Percentiles rank a stretch among this genome's conserved stretches.
Conservation (phyloP, 2,113 vertebrate genomes). For the Smithornis capensis region DNA sequence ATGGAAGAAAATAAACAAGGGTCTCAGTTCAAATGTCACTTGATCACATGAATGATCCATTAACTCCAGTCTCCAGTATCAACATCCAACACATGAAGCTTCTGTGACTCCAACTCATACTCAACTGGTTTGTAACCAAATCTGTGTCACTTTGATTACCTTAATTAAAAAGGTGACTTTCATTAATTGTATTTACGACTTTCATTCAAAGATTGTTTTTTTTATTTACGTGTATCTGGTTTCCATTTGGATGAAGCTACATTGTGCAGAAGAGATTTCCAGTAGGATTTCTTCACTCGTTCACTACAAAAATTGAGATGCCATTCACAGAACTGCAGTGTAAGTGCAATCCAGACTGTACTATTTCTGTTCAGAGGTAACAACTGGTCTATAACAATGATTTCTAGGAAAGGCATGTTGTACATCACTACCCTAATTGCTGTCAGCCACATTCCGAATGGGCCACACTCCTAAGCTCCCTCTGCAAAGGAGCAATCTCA, state of each 20-base stretch:
- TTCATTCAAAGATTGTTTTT: neutral
- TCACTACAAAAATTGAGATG: neutral
- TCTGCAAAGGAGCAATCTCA: neutral
- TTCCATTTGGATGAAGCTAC: neutral
- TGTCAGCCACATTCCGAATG: neutral
- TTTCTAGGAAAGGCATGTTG: neutral
- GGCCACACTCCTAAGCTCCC: neutral
- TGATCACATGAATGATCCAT: accelerated
- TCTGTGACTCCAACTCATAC: neutral
- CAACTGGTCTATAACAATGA: neutral
- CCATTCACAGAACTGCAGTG: neutral
- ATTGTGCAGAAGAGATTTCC: neutral
- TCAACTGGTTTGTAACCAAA: accelerated
- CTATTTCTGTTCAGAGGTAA: neutral
- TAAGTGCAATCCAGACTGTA: neutral
- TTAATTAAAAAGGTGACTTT: neutral
- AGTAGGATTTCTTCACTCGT: neutral
- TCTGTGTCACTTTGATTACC: too few relatives aligned
- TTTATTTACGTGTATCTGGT: neutral
- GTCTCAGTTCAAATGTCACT: neutral
- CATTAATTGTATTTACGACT: neutral
- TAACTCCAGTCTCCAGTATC: neutral
- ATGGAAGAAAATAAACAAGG: neutral
- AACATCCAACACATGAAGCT: neutral
- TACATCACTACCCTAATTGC: neutral